Base-by-base conservation (phyloP, 2,888 invertebrate species). In the Lottia gigantea region DNA sequence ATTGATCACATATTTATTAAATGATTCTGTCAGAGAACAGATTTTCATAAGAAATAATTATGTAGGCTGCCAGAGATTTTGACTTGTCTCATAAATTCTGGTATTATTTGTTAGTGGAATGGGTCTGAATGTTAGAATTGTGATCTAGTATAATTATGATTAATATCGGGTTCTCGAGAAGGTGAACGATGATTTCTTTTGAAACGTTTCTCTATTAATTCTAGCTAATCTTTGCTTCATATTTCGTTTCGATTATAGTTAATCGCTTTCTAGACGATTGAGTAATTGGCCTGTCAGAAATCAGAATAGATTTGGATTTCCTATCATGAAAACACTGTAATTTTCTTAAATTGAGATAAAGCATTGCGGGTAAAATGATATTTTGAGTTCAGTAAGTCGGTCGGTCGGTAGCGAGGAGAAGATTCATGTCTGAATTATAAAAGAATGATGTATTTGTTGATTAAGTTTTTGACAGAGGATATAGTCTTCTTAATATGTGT, bases 241-340 rank as follows among this genome's bases (percentile, higher is more conserved):
- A 40, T 61, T 66, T 26, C 66, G n/a, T 66, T 61, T 66, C 66
- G 49, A 55, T 66, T 31, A 55, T 55, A 31, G 55, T 31, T 19
- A 66, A 40, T 40, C 40, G 7, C 11, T 40, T 11, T 40, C 8
- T 8, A 40, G 40, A 40, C 40, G 40, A 11, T 40, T 40, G 40
- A 40, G 40, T 40, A 40, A 40, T 40, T 40, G 40, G 8, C 40
- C 11, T 40, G 40, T 40, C 40, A 40, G 40, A 40, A 11, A 6
- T 40, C 11, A 8, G 8, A 40, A 40, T 40, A 40, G 8, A 40
- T 11, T 40, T 1, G 40, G 11, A 11, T 40, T 40, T 40, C 40
- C 40, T 40, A 40, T 8, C 40, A 11, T 40, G 40, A 40, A 40
- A 40, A 4, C 7, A 40, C 40, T 40, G 11, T 40, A 40, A 40